phyloP scores from a whole-genome alignment of 1,140 invertebrate species.

The Antheraea mylitta region DNA sequence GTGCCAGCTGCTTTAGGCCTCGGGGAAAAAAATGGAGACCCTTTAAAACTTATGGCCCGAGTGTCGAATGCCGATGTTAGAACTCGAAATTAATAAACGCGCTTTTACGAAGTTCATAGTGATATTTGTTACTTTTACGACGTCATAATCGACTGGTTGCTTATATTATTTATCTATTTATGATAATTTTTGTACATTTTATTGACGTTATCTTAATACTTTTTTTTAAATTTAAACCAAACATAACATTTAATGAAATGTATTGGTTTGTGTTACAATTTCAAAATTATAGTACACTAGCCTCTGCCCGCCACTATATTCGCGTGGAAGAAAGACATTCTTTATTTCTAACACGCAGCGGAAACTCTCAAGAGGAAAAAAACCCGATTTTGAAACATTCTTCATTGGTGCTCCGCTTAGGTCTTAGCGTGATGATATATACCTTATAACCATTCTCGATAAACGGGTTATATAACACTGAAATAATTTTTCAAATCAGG shows the following conservation, averaged over 20 bases:
- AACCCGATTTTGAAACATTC: too few relatives aligned
- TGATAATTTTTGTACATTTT: neutral
- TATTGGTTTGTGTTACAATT: neutral
- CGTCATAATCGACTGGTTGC: neutral
- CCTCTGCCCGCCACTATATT: too few relatives aligned
- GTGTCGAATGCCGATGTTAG: constrained; percentile 22
- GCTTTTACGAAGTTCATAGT: neutral
- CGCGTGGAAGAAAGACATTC: too few relatives aligned
- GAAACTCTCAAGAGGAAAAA: too few relatives aligned
- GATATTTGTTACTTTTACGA: neutral
- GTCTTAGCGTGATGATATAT: too few relatives aligned
- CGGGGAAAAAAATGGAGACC: constrained; percentile 19
- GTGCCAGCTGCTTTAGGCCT: constrained; percentile 44
- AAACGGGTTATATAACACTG: too few relatives aligned
- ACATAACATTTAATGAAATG: neutral
- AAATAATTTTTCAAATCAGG: too few relatives aligned
- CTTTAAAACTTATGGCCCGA: constrained; percentile 27
- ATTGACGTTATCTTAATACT: neutral
- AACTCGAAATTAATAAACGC: constrained; percentile 21
- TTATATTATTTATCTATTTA: neutral
- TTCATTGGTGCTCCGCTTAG: too few relatives aligned
- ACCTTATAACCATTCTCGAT: too few relatives aligned
- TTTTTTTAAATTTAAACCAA: neutral
- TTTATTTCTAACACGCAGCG: too few relatives aligned
- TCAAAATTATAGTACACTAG: neutral